A percentile compares a stretch with the other conserved stretches of the same genome.
phyloP scores from a whole-genome alignment of 1,140 invertebrate species.

The Dermatophagoides farinae region DNA sequence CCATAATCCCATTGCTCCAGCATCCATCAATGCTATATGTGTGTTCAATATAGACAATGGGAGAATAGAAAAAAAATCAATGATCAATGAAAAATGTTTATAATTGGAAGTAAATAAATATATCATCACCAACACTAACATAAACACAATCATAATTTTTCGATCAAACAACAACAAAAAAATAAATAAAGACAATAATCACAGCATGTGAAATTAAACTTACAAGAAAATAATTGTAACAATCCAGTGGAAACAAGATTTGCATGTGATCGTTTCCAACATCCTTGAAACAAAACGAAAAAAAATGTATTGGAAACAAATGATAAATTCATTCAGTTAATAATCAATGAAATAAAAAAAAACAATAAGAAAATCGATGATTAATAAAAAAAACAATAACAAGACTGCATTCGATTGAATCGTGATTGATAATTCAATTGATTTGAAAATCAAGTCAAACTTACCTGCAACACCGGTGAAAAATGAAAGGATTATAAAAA shows the following conservation, averaged over 20 bases:
- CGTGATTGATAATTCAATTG: no score
- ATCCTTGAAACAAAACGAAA: slow-evolving; percentile 1
- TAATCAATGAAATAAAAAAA: background rate
- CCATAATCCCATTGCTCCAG: slow-evolving; percentile 81
- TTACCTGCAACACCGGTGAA: slow-evolving; percentile 79
- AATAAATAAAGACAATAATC: background rate
- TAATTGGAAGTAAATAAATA: background rate
- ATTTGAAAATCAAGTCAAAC: slow-evolving; percentile 33
- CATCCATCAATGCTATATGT: slow-evolving; percentile 55
- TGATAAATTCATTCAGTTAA: background rate
- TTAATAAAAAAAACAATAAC: background rate
- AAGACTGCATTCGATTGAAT: background rate
- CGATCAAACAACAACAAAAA: background rate
- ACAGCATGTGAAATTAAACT: slow-evolving; percentile 24
- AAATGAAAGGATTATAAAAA: slow-evolving; percentile 71
- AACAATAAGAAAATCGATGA: background rate
- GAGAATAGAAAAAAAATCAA: background rate
- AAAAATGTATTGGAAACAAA: no score
- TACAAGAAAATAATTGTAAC: slow-evolving; percentile 66
- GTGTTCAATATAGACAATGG: no score
- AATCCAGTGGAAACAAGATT: slow-evolving; percentile 82
- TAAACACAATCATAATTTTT: background rate
- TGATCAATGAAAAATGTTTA: background rate
- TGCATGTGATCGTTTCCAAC: slow-evolving; percentile 52
- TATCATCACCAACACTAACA: background rate